Conservation (phyloP, 2,113 vertebrate species). For the Alethe castanea region DNA sequence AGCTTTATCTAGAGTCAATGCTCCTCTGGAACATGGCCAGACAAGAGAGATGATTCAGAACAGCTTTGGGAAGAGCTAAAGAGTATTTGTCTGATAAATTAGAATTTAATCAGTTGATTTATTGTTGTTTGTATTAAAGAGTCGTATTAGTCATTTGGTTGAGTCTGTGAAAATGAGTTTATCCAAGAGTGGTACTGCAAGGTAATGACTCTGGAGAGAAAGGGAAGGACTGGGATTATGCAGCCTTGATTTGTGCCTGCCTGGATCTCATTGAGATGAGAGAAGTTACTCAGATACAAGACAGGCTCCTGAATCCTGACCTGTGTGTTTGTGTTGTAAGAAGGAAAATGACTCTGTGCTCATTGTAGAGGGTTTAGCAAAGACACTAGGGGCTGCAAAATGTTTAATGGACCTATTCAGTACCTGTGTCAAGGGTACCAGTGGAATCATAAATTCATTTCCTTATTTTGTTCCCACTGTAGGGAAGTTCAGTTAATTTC, state of each 20-base stretch:
- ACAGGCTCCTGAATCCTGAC: not conserved
- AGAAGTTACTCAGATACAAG: not conserved
- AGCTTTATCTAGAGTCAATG: not conserved
- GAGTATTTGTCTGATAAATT: constrained; percentile 26
- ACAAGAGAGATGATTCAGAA: not conserved
- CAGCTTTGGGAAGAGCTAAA: not conserved
- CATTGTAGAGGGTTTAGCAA: not conserved
- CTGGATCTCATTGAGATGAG: not conserved
- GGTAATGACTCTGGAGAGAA: not conserved
- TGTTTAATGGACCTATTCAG: not conserved
- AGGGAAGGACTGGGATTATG: not conserved
- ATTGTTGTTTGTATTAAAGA: constrained; percentile 6
- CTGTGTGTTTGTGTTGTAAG: not conserved
- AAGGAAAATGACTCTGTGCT: not conserved
- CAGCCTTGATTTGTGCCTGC: not conserved
- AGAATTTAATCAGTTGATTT: constrained; percentile 16
- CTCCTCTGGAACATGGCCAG: not conserved
- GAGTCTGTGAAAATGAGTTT: not conserved
- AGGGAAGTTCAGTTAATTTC: not conserved
- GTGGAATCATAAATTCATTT: not conserved
- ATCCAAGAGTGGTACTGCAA: not conserved
- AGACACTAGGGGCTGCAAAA: not conserved
- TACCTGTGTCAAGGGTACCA: not conserved
- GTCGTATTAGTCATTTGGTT: not conserved
- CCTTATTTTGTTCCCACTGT: not conserved